Conservation (phyloP, 2,888 invertebrate genomes). For the Caenorhabditis sinica region DNA sequence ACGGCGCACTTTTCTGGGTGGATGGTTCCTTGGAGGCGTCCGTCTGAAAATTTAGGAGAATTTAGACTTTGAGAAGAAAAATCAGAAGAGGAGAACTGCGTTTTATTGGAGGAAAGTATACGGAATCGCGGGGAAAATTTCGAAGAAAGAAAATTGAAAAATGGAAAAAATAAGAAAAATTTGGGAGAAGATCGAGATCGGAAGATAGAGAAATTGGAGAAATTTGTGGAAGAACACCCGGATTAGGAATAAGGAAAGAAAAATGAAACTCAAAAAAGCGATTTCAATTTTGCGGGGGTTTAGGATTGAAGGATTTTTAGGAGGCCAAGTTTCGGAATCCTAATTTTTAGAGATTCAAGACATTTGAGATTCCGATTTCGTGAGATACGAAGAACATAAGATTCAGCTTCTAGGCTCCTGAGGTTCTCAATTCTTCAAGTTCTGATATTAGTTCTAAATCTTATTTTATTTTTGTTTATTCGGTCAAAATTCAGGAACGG, state of each 20-base stretch:
- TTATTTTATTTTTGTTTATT: too few relatives aligned
- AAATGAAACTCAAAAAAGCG: neutral
- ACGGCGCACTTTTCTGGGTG: neutral
- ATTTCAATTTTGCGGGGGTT: neutral
- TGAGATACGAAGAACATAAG: neutral
- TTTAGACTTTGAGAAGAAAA: neutral
- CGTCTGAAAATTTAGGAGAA: constrained; percentile 14
- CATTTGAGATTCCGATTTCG: too few relatives aligned
- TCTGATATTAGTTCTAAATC: neutral
- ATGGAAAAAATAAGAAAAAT: neutral
- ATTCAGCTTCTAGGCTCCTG: neutral
- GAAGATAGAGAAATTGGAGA: neutral
- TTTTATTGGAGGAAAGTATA: too few relatives aligned
- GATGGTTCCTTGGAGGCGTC: neutral
- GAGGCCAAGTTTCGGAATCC: too few relatives aligned
- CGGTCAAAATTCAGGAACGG: too few relatives aligned
- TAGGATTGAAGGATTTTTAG: too few relatives aligned
- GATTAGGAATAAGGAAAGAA: neutral
- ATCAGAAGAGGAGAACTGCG: neutral
- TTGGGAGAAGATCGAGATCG: constrained; percentile 3
- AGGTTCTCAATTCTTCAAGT: neutral
- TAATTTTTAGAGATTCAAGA: too few relatives aligned
- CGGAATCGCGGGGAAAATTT: neutral
- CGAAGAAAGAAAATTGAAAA: neutral
- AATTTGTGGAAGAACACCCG: constrained; percentile 11